Conservation (phyloP, 2,797 vertebrate species). For the Xiphorhynchus erythropygius region DNA sequence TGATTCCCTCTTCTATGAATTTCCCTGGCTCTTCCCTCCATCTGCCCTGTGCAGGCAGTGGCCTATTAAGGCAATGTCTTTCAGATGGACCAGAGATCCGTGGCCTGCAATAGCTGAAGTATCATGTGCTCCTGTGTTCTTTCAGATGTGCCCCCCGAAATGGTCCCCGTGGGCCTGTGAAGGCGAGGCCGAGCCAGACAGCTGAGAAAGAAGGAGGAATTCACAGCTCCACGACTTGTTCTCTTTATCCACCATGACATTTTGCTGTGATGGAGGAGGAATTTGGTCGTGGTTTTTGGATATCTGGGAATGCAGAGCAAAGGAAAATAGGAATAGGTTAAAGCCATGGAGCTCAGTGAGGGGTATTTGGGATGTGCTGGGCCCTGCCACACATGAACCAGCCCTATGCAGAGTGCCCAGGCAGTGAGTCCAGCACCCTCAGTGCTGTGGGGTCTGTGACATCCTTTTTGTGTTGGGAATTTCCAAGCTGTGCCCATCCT, state of each 20-base stretch:
- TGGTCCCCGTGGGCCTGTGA: not conserved
- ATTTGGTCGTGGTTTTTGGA: not conserved
- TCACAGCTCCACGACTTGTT: not conserved
- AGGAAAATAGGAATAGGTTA: not conserved
- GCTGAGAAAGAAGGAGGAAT: not conserved
- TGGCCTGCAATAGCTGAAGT: not conserved
- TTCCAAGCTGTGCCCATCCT: not conserved
- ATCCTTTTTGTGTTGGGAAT: not conserved
- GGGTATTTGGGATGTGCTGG: not conserved
- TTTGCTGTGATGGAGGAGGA: not conserved
- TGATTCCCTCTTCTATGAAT: not conserved
- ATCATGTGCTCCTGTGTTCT: not conserved
- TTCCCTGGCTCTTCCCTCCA: not conserved
- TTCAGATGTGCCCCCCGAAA: not conserved
- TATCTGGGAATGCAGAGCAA: not conserved
- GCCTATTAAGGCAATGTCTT: not conserved
- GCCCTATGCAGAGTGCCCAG: not conserved
- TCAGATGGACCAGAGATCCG: not conserved
- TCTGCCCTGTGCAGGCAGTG: not conserved
- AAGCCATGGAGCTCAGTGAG: accelerated
- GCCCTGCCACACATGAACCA: accelerated
- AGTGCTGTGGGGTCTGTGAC: accelerated
- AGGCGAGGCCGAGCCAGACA: not conserved
- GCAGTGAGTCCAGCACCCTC: not conserved
- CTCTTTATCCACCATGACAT: not conserved